Base-by-base conservation (phyloP, 2,888 invertebrate species). In the Epsilonema sp. region DNA sequence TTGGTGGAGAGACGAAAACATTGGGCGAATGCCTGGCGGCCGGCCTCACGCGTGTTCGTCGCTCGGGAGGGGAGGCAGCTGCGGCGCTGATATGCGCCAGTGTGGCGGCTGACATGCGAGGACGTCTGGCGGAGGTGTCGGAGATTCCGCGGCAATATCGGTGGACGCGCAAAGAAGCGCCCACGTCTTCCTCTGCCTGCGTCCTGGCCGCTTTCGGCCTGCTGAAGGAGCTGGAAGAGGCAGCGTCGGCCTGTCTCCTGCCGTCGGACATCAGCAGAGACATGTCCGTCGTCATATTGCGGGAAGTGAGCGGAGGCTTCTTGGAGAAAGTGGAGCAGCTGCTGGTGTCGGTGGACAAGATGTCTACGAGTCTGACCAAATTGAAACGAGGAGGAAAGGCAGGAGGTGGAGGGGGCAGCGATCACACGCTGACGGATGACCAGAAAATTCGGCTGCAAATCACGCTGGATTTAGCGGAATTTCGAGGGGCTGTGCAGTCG, bases 381-480 rank as follows among this genome's bases (percentile, higher is more conserved):
- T 72, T 94, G 62, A 89, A 87, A 68, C 79, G 80, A 67, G 56
- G 59, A 22, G 41, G 8, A n/a, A 16, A n/a, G 23, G n/a, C 23
- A 5, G 20, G 11, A 4, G 13, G 23, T 20, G 41, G 31, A 19
- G 26, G n/a, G 21, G 26, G 13, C 22, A n/a, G n/a, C n/a, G n/a
- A n/a, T n/a, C n/a, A n/a, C n/a, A n/a, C n/a, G n/a, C n/a, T 77
- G 53, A 78, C 77, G 24, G 92, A 92, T 63, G 90, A 90, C 63
- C 85, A 86, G 63, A 94, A 92, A 70, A 92, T 92, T 62, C 74
- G 89, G 40, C 73, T 81, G 49, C 92, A 92, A 65, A 73, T 92
- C 26, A 77, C 79, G 55, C 76, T 86, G 21, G 92, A 92, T 69
- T 82, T 87, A 1, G 73, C 75, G 39, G 74, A 76, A 53, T 89